phyloP scores from a whole-genome alignment of 2,797 vertebrate genomes.

The Notolepis coatsorum region DNA sequence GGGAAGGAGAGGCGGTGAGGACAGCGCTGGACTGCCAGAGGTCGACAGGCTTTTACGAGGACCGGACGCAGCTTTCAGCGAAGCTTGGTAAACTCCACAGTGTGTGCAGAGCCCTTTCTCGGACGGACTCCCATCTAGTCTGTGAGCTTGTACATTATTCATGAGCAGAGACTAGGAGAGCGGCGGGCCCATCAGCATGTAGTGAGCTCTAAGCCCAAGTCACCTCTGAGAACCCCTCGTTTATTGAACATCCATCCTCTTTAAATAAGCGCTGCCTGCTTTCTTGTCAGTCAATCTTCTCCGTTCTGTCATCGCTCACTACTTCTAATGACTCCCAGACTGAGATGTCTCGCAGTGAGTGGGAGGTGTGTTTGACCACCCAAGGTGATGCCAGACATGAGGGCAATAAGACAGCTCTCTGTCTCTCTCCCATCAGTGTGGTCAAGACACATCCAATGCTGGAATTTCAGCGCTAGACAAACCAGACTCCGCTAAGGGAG shows the following conservation, averaged over 20 bases:
- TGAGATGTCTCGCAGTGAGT: slow-evolving; percentile 22
- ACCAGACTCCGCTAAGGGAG: slow-evolving; percentile 3
- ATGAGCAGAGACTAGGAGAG: background rate
- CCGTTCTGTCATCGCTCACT: background rate
- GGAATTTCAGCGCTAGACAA: slow-evolving; percentile 9
- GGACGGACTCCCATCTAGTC: background rate
- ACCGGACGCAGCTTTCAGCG: slow-evolving; percentile 26
- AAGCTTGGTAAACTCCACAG: slow-evolving; percentile 7
- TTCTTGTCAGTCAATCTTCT: slow-evolving; percentile 47
- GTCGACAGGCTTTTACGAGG: background rate
- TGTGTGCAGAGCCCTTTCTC: no score
- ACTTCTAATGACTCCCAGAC: slow-evolving; percentile 26
- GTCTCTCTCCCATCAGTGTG: slow-evolving; percentile 21
- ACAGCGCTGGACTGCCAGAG: slow-evolving; percentile 19
- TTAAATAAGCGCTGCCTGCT: slow-evolving; percentile 44
- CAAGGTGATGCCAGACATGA: slow-evolving; percentile 33
- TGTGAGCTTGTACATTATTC: background rate
- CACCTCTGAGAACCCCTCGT: slow-evolving; percentile 15
- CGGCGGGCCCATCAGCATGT: background rate
- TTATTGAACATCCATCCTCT: slow-evolving; percentile 52
- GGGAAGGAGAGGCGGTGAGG: background rate
- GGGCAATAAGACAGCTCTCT: background rate
- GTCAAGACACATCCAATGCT: background rate
- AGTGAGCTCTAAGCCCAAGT: slow-evolving; percentile 16
- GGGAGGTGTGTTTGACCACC: slow-evolving; percentile 47